Percentiles rank a stretch among this genome's conserved stretches.
Evolutionary conservation across 2,797 vertebrate genomes (phyloP).

Genomic region (Acipenser ruthenus): DNA sequence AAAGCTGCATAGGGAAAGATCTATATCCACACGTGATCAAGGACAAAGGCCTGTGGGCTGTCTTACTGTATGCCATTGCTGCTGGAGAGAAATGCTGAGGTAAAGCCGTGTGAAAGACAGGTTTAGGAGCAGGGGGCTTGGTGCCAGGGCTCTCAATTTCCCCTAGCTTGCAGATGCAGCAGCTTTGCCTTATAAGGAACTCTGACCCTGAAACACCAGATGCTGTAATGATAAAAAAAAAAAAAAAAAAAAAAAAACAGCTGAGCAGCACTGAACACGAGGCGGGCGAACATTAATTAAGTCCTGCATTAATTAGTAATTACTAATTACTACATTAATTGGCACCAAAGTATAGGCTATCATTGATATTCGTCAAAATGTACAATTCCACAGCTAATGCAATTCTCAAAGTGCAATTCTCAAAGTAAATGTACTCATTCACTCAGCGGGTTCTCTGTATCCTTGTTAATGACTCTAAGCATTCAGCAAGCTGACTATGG

Average conservation of each 20-base stretch:
- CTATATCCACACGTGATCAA: too few relatives aligned
- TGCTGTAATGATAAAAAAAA: neutral
- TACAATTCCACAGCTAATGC: too few relatives aligned
- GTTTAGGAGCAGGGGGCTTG: neutral
- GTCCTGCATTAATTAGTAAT: conserved; percentile 53
- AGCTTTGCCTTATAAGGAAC: neutral
- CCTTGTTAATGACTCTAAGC: too few relatives aligned
- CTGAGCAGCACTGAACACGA: neutral
- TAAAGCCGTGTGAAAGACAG: neutral
- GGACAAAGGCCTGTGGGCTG: neutral
- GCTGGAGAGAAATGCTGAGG: neutral
- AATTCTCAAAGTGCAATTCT: too few relatives aligned
- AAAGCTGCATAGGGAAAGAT: too few relatives aligned
- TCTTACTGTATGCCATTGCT: neutral
- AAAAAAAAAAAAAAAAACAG: neutral
- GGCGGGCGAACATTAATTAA: conserved; percentile 36
- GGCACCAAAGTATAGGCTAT: conserved; percentile 46
- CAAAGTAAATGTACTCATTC: too few relatives aligned
- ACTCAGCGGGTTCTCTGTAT: too few relatives aligned
- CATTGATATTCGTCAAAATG: too few relatives aligned
- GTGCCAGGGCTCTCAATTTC: neutral
- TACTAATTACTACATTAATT: conserved; percentile 61
- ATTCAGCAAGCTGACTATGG: too few relatives aligned
- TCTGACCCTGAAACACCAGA: neutral
- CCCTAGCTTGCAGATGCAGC: neutral